These are phyloP conservation scores for Turritopsis rubra DNA, from an alignment of 30 jellyfish, hydroid and myxozoan genomes.

Conservation along the genomic window DNA sequence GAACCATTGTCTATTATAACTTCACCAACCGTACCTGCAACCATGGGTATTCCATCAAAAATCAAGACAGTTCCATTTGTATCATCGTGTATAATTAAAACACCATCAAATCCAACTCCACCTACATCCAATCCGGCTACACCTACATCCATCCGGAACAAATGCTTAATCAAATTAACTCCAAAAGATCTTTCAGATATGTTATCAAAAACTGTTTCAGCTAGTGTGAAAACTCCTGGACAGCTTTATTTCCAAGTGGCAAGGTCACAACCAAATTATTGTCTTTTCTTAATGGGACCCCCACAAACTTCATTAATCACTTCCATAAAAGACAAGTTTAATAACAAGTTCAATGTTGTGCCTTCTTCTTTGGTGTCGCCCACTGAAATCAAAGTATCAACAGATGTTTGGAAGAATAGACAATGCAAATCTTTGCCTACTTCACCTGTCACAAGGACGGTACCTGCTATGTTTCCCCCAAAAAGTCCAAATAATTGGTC, in stretches of 20 bases:
- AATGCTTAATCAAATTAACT: neutral
- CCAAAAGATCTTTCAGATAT: neutral
- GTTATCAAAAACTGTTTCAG: neutral
- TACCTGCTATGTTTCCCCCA: neutral
- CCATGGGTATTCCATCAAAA: neutral
- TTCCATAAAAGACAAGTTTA: neutral
- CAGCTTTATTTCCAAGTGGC: neutral
- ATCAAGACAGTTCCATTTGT: neutral
- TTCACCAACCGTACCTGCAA: neutral
- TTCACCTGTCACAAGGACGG: neutral
- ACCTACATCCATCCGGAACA: neutral
- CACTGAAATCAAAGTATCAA: neutral
- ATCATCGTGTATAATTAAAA: neutral
- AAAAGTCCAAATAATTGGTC: too few relatives aligned
- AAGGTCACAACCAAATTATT: too few relatives aligned
- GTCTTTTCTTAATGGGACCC: neutral
- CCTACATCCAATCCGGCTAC: too few relatives aligned
- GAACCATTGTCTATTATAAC: neutral
- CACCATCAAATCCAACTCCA: too few relatives aligned
- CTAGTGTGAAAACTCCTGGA: neutral
- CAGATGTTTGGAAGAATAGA: neutral
- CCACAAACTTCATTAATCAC: neutral
- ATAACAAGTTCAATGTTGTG: too few relatives aligned
- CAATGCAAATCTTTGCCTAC: neutral
- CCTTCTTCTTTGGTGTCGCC: neutral